Conservation (phyloP, 2,797 vertebrate genomes). For the Enteromius argenteus region DNA sequence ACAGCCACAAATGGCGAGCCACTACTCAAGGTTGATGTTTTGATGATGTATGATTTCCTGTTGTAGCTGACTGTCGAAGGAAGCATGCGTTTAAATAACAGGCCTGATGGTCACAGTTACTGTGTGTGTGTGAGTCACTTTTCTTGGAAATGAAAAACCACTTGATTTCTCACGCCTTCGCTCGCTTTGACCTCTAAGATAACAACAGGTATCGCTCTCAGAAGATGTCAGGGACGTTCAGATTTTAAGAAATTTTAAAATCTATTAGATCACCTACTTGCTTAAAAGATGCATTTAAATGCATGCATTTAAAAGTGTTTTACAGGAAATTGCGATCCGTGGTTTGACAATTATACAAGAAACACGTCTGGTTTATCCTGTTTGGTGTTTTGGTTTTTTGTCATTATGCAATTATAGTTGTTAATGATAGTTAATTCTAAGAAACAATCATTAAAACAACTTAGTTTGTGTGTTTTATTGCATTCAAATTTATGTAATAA, state of each 20-base stretch:
- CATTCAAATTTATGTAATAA: neutral
- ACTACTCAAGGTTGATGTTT: constrained; percentile 20
- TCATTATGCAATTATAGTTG: neutral
- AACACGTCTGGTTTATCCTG: neutral
- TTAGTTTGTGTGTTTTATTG: neutral
- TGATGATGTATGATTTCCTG: constrained; percentile 35
- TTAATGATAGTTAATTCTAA: neutral
- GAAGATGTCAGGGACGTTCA: neutral
- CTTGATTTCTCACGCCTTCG: neutral
- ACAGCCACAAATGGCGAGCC: constrained; percentile 9
- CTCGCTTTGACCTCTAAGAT: neutral
- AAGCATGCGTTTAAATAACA: neutral
- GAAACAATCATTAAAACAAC: neutral
- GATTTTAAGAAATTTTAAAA: neutral
- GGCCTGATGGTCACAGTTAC: neutral
- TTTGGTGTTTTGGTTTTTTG: neutral
- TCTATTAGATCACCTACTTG: neutral
- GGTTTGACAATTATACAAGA: neutral
- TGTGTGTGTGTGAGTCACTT: neutral
- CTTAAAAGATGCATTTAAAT: neutral
- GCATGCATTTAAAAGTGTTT: neutral
- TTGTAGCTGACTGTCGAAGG: constrained; percentile 18
- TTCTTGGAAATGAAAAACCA: neutral
- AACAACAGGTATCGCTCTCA: neutral
- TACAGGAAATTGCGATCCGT: neutral